These are phyloP conservation scores for Suillia variegata DNA, from an alignment of 2,888 invertebrate species.

Conservation along the genomic window DNA sequence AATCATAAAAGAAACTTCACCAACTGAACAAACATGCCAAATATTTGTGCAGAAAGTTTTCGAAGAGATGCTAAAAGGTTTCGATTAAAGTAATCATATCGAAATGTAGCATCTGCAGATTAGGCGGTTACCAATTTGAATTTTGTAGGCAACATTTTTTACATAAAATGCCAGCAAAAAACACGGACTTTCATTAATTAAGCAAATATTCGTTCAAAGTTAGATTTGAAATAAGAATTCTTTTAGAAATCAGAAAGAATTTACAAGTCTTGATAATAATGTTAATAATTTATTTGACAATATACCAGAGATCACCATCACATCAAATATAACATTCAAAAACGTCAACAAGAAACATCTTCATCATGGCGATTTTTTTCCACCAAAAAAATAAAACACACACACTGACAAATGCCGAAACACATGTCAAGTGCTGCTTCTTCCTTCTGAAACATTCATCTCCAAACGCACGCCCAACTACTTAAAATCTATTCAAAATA, in stretches of 20 bases:
- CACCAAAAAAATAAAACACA: too few species aligned
- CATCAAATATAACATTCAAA: too few species aligned
- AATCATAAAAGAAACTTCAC: neutral
- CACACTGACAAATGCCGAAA: slow-evolving; percentile 3
- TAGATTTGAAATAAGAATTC: too few species aligned
- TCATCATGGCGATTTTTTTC: too few species aligned
- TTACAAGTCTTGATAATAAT: too few species aligned
- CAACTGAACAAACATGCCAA: neutral
- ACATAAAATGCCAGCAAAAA: neutral
- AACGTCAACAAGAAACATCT: too few species aligned
- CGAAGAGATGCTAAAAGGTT: neutral
- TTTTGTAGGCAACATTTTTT: neutral
- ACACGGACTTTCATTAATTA: neutral
- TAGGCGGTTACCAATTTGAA: neutral
- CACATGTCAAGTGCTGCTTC: neutral
- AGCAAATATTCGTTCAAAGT: too few species aligned
- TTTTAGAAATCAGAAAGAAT: too few species aligned
- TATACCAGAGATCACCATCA: too few species aligned
- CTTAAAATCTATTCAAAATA: too few species aligned
- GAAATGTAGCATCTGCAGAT: neutral
- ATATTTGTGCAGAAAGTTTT: neutral
- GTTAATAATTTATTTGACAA: too few species aligned
- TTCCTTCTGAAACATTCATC: neutral
- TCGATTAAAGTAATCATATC: neutral
- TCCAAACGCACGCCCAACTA: slow-evolving; percentile 3